Evolutionary conservation across 2,888 invertebrate species (phyloP).

Genomic region (Sphinx pinastri): DNA sequence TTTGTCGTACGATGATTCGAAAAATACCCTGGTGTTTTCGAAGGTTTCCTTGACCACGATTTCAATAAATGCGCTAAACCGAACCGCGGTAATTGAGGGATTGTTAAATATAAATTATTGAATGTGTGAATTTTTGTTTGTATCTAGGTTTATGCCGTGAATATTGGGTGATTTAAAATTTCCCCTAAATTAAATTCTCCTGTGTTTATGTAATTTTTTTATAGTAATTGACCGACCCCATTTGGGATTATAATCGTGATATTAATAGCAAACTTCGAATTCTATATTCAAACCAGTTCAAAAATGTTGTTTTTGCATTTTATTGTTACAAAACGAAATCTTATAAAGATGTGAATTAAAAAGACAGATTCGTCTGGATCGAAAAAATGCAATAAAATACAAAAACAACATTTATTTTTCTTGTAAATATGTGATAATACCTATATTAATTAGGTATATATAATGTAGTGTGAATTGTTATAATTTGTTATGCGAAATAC

Average conservation of each 20-base stretch:
- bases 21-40: too few relatives aligned
- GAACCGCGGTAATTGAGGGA: constrained; percentile 6
- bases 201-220: not conserved
- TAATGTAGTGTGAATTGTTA: constrained; percentile 31
- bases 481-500: constrained; percentile 37
- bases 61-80: not conserved
- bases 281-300: not conserved
- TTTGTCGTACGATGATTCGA: too few relatives aligned
- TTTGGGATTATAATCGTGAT: constrained; percentile 31
- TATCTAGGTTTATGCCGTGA: too few relatives aligned
- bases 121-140: too few relatives aligned
- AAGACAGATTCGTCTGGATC: constrained; percentile 13
- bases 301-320: constrained; percentile 11
- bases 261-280: constrained; percentile 28
- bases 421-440: constrained; percentile 46
- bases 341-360: constrained; percentile 4
- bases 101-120: too few relatives aligned
- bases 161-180: too few relatives aligned
- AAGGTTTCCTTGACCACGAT: not conserved
- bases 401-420: constrained; percentile 26
- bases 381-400: not conserved
- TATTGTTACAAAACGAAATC: constrained; percentile 1
- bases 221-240: constrained; percentile 27
- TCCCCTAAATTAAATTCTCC: too few relatives aligned
- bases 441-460: constrained; percentile 31